Percentiles rank a stretch among this genome's conserved stretches.
phyloP scores from a whole-genome alignment of 1,140 invertebrate species.

The Drosophila triauraria region DNA sequence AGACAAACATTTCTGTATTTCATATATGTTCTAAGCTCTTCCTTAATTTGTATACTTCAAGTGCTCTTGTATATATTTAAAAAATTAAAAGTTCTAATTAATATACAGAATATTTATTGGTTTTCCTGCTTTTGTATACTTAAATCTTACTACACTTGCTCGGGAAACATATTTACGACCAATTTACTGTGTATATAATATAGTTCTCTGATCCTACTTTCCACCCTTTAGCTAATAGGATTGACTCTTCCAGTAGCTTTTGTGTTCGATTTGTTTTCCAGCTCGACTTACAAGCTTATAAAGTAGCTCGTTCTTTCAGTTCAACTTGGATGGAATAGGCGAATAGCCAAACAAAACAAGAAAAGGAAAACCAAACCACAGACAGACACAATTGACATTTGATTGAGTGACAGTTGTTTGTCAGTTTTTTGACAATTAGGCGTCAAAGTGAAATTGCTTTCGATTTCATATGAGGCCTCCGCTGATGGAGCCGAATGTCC shows the following conservation, averaged over 20 bases:
- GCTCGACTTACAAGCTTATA: constrained; percentile 42
- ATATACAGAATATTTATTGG: no score
- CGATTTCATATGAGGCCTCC: constrained; percentile 56
- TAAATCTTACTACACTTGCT: background rate
- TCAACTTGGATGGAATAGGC: constrained; percentile 7
- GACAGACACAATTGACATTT: constrained; percentile 65
- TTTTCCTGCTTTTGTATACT: background rate
- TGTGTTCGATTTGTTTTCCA: constrained; percentile 65
- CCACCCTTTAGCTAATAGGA: background rate
- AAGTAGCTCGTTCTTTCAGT: constrained; percentile 13
- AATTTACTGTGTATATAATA: background rate
- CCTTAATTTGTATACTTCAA: no score
- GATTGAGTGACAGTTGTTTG: constrained; percentile 77
- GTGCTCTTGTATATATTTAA: no score
- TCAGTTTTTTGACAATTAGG: constrained; percentile 78
- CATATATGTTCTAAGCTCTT: no score
- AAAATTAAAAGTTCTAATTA: no score
- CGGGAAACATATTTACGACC: background rate
- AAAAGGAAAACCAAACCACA: constrained; percentile 39
- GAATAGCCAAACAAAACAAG: background rate
- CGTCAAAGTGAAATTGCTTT: constrained; percentile 77
- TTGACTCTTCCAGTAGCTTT: constrained; percentile 21
- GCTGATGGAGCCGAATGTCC: constrained; percentile 32
- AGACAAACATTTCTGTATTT: no score
- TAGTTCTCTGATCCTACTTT: no score